Conservation (phyloP, 2,113 vertebrate genomes). For the Scomber colias region DNA sequence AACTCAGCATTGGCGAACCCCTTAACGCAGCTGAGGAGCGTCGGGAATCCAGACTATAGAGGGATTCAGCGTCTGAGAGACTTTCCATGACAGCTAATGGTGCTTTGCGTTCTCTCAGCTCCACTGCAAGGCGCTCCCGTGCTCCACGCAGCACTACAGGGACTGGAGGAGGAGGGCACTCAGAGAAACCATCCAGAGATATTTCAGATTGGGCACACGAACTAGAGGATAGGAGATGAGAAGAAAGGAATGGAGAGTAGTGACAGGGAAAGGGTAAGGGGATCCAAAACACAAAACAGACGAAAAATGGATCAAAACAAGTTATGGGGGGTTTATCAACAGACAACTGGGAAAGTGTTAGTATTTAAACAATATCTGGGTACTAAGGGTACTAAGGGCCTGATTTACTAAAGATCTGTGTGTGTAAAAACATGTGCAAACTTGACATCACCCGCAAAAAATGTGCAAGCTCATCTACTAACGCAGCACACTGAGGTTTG, state of each 20-base stretch:
- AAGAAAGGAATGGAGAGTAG: slow-evolving; percentile 55
- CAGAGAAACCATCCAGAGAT: slow-evolving; percentile 95
- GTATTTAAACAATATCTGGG: slow-evolving; percentile 33
- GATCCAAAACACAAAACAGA: slow-evolving; percentile 55
- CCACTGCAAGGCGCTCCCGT: slow-evolving; percentile 92
- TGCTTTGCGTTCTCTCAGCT: slow-evolving; percentile 93
- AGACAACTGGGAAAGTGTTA: slow-evolving; percentile 38
- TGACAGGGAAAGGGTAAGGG: slow-evolving; percentile 43
- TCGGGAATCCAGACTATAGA: slow-evolving; percentile 97
- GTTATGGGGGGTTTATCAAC: slow-evolving; percentile 24
- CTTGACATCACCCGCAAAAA: too few species aligned
- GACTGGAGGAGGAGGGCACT: slow-evolving; percentile 92
- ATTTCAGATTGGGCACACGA: slow-evolving; percentile 97
- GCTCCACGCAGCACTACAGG: slow-evolving; percentile 95
- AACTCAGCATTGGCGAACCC: slow-evolving; percentile 94
- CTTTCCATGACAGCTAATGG: slow-evolving; percentile 98
- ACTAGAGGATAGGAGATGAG: slow-evolving; percentile 79
- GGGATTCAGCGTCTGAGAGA: slow-evolving; percentile 95
- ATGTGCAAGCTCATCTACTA: too few species aligned
- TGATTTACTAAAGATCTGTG: too few species aligned
- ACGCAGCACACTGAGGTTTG: too few species aligned
- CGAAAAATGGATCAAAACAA: slow-evolving; percentile 38
- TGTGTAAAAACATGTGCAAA: too few species aligned
- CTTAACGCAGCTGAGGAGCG: slow-evolving; percentile 95
- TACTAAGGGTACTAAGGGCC: slow-evolving; percentile 4